These are phyloP conservation scores for Climacteris rufus DNA, from an alignment of 2,113 vertebrate genomes.

Conservation along the genomic window DNA sequence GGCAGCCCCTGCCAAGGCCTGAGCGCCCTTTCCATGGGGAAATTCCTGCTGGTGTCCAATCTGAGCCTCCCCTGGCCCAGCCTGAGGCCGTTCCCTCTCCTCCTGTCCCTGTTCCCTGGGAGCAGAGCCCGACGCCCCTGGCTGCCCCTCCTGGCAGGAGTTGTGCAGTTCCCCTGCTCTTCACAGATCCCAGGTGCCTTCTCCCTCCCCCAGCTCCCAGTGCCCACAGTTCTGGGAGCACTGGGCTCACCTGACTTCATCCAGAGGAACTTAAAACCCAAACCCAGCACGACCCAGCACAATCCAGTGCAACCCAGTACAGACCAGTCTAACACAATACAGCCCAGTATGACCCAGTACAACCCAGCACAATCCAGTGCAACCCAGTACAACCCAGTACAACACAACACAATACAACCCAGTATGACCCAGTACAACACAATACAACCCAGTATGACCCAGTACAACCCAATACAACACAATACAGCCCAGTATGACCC, in stretches of 20 bases:
- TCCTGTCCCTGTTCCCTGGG: neutral
- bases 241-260: neutral
- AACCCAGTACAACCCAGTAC: too few species aligned
- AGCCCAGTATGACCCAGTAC: neutral
- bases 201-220: neutral
- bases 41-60: rapidly evolving
- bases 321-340: rapidly evolving
- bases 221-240: neutral
- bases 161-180: neutral
- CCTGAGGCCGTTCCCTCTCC: neutral
- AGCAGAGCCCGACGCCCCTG: neutral
- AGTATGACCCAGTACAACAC: too few species aligned
- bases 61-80: neutral
- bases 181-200: neutral
- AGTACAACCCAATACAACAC: rapidly evolving
- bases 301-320: neutral
- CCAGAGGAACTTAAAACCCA: neutral
- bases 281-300: rapidly evolving
- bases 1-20: rapidly evolving
- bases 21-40: neutral
- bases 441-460: rapidly evolving
- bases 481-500: rapidly evolving
- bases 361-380: neutral
- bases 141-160: neutral
- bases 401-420: too few species aligned